A percentile compares a stretch with the other conserved stretches of the same genome.
These are phyloP conservation scores for Sycophila texana DNA, from an alignment of 2,888 invertebrate species.

Conservation along the genomic window DNA sequence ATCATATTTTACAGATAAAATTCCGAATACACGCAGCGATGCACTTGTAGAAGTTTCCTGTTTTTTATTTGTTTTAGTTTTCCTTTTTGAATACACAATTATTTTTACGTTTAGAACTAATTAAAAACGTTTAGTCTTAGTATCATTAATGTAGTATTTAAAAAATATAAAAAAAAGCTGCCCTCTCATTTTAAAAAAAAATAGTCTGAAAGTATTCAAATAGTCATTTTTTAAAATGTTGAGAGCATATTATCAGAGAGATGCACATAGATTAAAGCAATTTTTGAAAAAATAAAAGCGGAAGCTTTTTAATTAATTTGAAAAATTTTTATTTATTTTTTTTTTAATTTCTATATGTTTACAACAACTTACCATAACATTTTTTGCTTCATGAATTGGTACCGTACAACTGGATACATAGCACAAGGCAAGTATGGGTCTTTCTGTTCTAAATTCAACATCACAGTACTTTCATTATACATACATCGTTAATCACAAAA, in stretches of 20 bases:
- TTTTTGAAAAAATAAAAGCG: neutral
- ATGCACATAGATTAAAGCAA: neutral
- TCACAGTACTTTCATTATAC: constrained; percentile 48
- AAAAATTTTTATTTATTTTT: constrained; percentile 35
- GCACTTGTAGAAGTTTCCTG: constrained; percentile 29
- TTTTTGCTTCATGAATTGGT: constrained; percentile 73
- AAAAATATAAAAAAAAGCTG: neutral
- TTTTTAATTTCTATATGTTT: constrained; percentile 36
- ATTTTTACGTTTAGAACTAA: constrained; percentile 28
- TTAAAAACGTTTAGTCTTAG: constrained; percentile 21
- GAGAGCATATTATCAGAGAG: constrained; percentile 42
- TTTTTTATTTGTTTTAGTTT: constrained; percentile 15
- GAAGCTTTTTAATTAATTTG: constrained; percentile 4
- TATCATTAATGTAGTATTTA: constrained; percentile 22
- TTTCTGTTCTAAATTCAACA: constrained; percentile 55
- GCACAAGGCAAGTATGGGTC: constrained; percentile 74
- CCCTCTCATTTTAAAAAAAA: constrained; percentile 37
- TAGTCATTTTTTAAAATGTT: constrained; percentile 36
- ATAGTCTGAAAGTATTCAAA: constrained; percentile 6
- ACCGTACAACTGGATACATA: constrained; percentile 74
- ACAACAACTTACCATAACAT: constrained; percentile 55
- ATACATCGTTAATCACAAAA: constrained; percentile 52
- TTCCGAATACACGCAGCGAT: constrained; percentile 5
- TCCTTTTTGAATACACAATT: constrained; percentile 34
- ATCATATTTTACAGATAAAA: constrained; percentile 32